Conservation (phyloP, 2,888 invertebrate genomes). For the Apamea crenata region DNA sequence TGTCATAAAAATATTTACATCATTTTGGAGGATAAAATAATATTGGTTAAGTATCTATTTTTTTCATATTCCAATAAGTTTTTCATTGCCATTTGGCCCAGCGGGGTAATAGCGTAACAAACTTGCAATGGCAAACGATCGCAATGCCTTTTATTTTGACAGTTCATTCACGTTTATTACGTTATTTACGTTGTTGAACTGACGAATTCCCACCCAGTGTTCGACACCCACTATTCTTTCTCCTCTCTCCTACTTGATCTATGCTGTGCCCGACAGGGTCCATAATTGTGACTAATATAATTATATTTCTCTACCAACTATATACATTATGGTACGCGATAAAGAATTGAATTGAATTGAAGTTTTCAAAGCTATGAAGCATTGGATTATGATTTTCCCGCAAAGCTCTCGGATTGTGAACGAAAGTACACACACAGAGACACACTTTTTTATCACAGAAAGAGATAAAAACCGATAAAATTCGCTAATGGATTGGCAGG, state of each 20-base stretch:
- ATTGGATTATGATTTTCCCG: neutral
- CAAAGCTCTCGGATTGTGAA: too few species aligned
- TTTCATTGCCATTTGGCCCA: constrained; percentile 2
- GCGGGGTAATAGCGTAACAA: neutral
- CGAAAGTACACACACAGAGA: neutral
- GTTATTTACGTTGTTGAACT: neutral
- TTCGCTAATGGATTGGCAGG: constrained; percentile 38
- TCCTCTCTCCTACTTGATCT: too few species aligned
- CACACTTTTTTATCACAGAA: neutral
- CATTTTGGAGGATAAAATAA: constrained; percentile 24
- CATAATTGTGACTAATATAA: too few species aligned
- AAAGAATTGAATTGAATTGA: too few species aligned
- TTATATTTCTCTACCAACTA: too few species aligned
- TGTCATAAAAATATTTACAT: constrained; percentile 33
- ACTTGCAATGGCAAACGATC: neutral
- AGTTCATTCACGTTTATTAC: neutral
- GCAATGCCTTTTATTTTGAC: neutral
- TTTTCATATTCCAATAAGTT: constrained; percentile 13
- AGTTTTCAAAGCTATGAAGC: too few species aligned
- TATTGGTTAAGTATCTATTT: constrained; percentile 15
- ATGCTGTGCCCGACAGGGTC: too few species aligned
- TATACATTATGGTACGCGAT: too few species aligned
- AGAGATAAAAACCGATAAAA: constrained; percentile 14
- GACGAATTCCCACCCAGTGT: neutral
- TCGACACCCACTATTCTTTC: too few species aligned